These are phyloP conservation scores for Takifugu bimaculatus DNA, from an alignment of 2,113 vertebrate species.

Conservation along the genomic window DNA sequence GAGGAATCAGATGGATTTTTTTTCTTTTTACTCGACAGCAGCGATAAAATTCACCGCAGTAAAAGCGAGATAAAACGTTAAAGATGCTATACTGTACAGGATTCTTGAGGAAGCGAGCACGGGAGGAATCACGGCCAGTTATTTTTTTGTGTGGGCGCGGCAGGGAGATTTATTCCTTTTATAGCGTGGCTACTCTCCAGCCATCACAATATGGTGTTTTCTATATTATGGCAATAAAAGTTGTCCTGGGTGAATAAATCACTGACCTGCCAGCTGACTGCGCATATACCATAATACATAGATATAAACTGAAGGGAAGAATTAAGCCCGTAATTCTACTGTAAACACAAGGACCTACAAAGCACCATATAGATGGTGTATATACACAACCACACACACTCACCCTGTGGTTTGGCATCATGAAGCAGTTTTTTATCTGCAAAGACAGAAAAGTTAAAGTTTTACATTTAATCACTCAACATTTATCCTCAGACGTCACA, in stretches of 20 bases:
- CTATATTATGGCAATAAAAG: background rate
- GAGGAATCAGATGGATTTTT: conserved; percentile 31
- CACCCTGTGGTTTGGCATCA: conserved; percentile 92
- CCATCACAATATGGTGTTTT: background rate
- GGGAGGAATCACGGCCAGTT: too few relatives aligned
- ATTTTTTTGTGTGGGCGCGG: background rate
- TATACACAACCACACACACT: conserved; percentile 53
- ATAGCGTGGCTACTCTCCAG: background rate
- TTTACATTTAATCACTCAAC: conserved; percentile 29
- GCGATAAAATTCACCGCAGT: too few relatives aligned
- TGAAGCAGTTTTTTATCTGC: conserved; percentile 92
- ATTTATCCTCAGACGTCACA: background rate
- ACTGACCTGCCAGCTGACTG: background rate
- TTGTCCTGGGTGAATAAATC: too few relatives aligned
- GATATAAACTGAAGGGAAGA: too few relatives aligned
- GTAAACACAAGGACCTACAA: too few relatives aligned
- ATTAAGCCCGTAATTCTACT: too few relatives aligned
- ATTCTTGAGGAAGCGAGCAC: too few relatives aligned
- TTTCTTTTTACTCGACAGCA: background rate
- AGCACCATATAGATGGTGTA: too few relatives aligned
- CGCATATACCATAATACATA: too few relatives aligned
- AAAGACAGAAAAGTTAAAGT: conserved; percentile 66
- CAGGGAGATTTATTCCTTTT: background rate
- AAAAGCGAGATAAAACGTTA: too few relatives aligned
- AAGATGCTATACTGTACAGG: too few relatives aligned